These are phyloP conservation scores for Eptesicus fuscus DNA, from an alignment of 2,113 vertebrate species.

Conservation along the genomic window DNA sequence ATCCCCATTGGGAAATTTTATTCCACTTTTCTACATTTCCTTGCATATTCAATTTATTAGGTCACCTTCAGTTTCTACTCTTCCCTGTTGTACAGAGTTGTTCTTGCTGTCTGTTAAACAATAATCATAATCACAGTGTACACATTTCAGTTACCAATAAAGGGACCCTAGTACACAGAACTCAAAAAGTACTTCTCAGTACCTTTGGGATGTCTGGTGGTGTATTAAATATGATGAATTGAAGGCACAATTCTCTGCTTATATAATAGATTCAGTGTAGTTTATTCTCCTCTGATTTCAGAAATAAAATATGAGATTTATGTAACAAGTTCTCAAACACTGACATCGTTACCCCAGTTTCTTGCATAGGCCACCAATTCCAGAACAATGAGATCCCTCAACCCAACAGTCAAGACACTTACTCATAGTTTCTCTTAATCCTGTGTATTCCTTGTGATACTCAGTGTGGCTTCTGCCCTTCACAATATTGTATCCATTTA, in stretches of 20 bases:
- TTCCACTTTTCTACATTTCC: background rate
- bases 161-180: background rate
- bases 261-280: background rate
- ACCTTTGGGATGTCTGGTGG: background rate
- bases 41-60: background rate
- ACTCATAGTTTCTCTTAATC: background rate
- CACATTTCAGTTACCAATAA: background rate
- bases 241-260: background rate
- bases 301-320: background rate
- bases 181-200: background rate
- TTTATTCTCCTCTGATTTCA: background rate
- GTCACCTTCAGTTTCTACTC: background rate
- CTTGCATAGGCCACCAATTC: background rate
- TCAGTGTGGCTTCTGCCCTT: background rate
- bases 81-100: background rate
- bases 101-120: background rate
- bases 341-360: background rate
- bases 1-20: background rate
- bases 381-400: background rate
- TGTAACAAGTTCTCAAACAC: background rate
- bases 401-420: background rate
- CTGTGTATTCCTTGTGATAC: background rate
- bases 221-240: background rate
- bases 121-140: background rate
- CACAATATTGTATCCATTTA: background rate